Conservation (phyloP, 2,888 invertebrate species). For the Pandemis heparana region DNA sequence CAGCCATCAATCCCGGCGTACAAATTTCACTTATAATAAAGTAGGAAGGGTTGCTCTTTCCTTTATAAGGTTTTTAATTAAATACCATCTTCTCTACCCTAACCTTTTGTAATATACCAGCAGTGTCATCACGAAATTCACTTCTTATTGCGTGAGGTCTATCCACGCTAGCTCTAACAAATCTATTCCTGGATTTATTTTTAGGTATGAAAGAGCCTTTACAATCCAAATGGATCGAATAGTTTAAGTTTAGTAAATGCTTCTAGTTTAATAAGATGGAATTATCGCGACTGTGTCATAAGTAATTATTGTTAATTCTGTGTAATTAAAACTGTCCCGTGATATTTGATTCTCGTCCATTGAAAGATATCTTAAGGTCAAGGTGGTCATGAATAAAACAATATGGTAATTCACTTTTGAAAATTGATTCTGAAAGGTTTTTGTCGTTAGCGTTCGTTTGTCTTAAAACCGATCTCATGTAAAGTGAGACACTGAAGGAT, state of each 20-base stretch:
- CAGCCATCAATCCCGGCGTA: conserved; percentile 39
- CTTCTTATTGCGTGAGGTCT: neutral
- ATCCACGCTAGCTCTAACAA: neutral
- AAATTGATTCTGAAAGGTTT: conserved; percentile 12
- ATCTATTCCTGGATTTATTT: neutral
- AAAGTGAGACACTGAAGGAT: neutral
- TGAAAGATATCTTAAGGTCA: conserved; percentile 22
- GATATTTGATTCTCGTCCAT: conserved; percentile 4
- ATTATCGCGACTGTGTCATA: no score
- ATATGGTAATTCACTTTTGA: conserved; percentile 8
- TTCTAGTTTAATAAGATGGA: neutral
- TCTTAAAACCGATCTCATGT: conserved; percentile 1
- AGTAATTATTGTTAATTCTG: neutral
- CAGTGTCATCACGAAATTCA: conserved; percentile 6
- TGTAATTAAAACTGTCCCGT: neutral
- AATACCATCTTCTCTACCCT: conserved; percentile 26
- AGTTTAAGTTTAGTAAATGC: neutral
- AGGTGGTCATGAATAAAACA: conserved; percentile 15
- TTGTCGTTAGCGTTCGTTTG: conserved; percentile 7
- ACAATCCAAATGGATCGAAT: neutral
- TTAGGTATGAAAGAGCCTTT: neutral
- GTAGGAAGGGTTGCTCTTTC: conserved; percentile 38
- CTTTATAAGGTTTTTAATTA: conserved; percentile 39
- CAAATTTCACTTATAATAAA: conserved; percentile 40
- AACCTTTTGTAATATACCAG: conserved; percentile 14